A percentile compares a stretch with the other conserved stretches of the same genome.
Evolutionary conservation across 2,113 vertebrate genomes (phyloP).

Genomic region (Drymodes brunneopygia): DNA sequence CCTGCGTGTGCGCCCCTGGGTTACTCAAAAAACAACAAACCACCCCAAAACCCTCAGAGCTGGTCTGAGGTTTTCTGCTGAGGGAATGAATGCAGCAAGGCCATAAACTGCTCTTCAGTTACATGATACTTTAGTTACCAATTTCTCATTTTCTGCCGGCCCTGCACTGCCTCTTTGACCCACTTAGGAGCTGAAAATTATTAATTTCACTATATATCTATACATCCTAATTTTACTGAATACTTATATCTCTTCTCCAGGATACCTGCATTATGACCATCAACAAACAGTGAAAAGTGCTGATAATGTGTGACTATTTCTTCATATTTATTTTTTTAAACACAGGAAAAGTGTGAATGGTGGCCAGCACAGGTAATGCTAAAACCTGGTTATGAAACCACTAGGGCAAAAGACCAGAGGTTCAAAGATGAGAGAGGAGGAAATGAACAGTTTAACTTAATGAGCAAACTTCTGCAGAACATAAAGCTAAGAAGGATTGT

Average conservation of each 20-base stretch:
- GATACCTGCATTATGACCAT: too few relatives aligned
- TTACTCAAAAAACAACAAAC: not conserved
- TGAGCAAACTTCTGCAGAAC: not conserved
- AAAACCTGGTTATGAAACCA: not conserved
- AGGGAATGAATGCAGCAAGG: accelerated
- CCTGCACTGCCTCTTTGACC: not conserved
- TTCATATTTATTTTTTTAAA: not conserved
- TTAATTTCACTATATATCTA: not conserved
- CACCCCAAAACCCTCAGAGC: not conserved
- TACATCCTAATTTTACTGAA: not conserved
- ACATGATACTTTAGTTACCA: not conserved
- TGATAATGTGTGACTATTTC: not conserved
- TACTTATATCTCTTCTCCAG: not conserved
- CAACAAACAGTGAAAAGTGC: not conserved
- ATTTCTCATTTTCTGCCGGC: not conserved
- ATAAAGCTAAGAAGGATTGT: not conserved
- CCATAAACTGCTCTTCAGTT: not conserved
- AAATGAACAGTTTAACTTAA: not conserved
- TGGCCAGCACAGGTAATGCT: accelerated
- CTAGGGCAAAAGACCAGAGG: not conserved
- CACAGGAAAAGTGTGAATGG: not conserved
- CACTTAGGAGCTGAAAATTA: not conserved
- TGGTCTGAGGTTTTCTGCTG: not conserved
- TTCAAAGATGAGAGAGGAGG: not conserved
- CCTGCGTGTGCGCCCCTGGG: accelerated